Base-by-base conservation (phyloP, 2,797 vertebrate species). In the Gambusia yucatana region DNA sequence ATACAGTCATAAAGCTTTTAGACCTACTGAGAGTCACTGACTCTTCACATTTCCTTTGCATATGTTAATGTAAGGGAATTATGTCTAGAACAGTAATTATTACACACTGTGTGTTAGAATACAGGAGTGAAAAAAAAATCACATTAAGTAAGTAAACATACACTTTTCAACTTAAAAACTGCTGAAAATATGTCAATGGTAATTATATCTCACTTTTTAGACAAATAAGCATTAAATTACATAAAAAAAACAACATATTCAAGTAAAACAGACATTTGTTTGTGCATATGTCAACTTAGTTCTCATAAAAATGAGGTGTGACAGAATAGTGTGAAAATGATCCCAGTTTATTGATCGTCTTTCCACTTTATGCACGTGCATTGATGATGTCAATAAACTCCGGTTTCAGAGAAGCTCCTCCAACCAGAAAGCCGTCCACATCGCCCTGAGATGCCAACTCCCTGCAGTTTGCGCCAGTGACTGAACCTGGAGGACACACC, bases 371-470 rank as follows among this genome's bases (percentile, higher is more conserved):
- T 39, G 95, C 94, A 13, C 95, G 95, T 16, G 97, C 97, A 17
- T 97, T 98, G 92, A 98, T 96, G 92, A 98, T 98, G 85, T 97
- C 97, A 59, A 98, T 92, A 25, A 98, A 98, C 84, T 98, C 97
- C 0, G 97, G 96, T 87, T 98, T 98, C 72, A 98, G 96, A 28
- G 98, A 98, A 3, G 97, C 98, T 25, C 98, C 97, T 0, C 97
- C 98, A 76, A 98, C 97, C 6, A 98, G 96, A 92, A 98, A 98
- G 75, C 97, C 97, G 6, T 98, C 97, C 52, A 98, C 96, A 13
- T 98, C 97, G 0, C 85, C 88, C 92, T 98, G 96, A 81, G 95
- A 94, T 0, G 96, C 97, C 81, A 98, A 92, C 82, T 98, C 97
- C 83, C 96, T 97, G 87, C 97, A 97, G 90, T 95, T 98, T 4